Evolutionary conservation across 2,888 invertebrate species (phyloP).

Genomic region (Athrips mouffetella): DNA sequence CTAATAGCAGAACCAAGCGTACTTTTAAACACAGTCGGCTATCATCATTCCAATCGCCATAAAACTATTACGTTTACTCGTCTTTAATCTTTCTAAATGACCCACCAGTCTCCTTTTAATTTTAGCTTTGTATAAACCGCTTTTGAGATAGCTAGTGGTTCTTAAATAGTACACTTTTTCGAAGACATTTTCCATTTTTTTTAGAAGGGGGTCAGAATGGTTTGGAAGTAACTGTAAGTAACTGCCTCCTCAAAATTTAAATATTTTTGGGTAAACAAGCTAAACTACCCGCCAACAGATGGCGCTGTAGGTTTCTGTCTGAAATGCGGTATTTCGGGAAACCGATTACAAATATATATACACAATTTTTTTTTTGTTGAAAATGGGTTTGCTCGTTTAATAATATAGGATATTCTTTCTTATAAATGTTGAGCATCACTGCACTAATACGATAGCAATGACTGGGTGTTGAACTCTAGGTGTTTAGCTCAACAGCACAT

Average conservation of each 20-base stretch:
- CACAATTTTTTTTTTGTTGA: too few relatives aligned
- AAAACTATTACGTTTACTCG: background rate
- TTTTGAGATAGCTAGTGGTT: constrained; percentile 12
- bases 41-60: background rate
- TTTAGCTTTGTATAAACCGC: constrained; percentile 45
- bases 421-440: background rate
- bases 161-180: constrained; percentile 32
- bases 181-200: constrained; percentile 24
- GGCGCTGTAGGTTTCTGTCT: too few relatives aligned
- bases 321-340: too few relatives aligned
- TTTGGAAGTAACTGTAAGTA: too few relatives aligned
- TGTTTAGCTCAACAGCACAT: constrained; percentile 68
- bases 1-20: too few relatives aligned
- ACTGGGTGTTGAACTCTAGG: constrained; percentile 28
- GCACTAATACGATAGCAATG: constrained; percentile 54
- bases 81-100: background rate
- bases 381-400: too few relatives aligned
- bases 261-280: too few relatives aligned
- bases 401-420: background rate
- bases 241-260: too few relatives aligned
- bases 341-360: too few relatives aligned
- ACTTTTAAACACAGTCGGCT: too few relatives aligned
- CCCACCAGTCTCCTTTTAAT: background rate
- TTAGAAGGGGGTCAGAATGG: too few relatives aligned
- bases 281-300: too few relatives aligned